phyloP scores from a whole-genome alignment of 2,797 vertebrate species.

The Brachyrhaphis roseni region DNA sequence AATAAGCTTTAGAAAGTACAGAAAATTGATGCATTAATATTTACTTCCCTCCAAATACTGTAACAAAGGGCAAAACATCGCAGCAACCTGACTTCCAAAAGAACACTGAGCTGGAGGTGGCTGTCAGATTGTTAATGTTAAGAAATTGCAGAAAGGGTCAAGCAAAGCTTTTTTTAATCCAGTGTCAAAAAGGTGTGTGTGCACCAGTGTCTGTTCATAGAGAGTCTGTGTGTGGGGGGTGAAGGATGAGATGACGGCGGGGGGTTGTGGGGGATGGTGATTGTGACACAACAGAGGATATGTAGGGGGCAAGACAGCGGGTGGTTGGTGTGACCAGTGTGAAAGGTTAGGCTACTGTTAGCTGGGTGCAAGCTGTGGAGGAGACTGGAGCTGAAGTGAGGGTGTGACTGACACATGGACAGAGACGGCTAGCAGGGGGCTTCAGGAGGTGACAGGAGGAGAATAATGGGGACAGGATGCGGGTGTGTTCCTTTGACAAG shows the following conservation, averaged over 20 bases:
- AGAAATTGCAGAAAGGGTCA: not conserved
- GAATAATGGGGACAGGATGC: conserved; percentile 74
- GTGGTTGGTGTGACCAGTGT: conserved; percentile 53
- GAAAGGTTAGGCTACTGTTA: conserved; percentile 67
- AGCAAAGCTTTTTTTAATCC: not conserved
- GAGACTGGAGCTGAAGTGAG: conserved; percentile 57
- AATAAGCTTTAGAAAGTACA: not conserved
- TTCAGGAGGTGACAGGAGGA: conserved; percentile 49
- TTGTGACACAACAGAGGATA: conserved; percentile 43
- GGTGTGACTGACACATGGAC: conserved; percentile 76
- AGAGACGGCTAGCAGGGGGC: conserved; percentile 69
- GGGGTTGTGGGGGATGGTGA: conserved; percentile 25
- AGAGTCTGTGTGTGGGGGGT: not conserved
- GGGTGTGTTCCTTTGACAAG: conserved; percentile 59
- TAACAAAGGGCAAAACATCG: not conserved
- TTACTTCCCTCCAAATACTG: not conserved
- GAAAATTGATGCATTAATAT: not conserved
- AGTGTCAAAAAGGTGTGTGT: not conserved
- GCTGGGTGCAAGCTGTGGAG: conserved; percentile 48
- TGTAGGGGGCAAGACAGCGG: conserved; percentile 45
- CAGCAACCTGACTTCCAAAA: not conserved
- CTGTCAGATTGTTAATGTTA: not conserved
- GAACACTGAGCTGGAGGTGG: not conserved
- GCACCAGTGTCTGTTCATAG: not conserved
- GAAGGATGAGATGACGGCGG: conserved; percentile 14